A percentile compares a stretch with the other conserved stretches of the same genome.
Evolutionary conservation across 2,888 invertebrate species (phyloP).

Genomic region (Drosophila koepferae): DNA sequence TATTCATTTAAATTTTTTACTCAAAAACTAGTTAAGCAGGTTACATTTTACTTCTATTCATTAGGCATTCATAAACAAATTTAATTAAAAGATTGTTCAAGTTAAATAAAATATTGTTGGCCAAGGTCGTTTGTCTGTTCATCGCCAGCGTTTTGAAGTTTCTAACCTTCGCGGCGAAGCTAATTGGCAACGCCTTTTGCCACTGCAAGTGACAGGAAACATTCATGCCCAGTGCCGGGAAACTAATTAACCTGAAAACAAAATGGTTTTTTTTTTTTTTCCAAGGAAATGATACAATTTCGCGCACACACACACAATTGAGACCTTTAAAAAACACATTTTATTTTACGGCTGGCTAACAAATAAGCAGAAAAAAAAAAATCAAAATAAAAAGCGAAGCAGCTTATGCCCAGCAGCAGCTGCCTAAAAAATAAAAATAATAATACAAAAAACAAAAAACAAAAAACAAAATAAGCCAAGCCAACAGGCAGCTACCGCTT

Average conservation of each 20-base stretch:
- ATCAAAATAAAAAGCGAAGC: conserved; percentile 41
- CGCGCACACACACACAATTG: conserved; percentile 40
- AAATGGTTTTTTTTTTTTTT: conserved; percentile 62
- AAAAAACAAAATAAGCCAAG: conserved; percentile 23
- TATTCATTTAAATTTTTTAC: too few relatives aligned
- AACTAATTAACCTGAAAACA: conserved; percentile 75
- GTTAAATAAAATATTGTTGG: conserved; percentile 18
- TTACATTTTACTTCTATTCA: background rate
- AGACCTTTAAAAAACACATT: conserved; percentile 55
- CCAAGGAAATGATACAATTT: conserved; percentile 78
- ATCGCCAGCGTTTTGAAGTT: conserved; percentile 8
- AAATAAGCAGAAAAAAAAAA: conserved; percentile 27
- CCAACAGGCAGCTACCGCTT: conserved; percentile 51
- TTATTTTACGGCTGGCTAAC: conserved; percentile 61
- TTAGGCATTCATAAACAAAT: background rate
- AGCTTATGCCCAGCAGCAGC: conserved; percentile 48
- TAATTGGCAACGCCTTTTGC: conserved; percentile 77
- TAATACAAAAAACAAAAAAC: too few relatives aligned
- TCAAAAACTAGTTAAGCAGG: too few relatives aligned
- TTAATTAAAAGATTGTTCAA: conserved; percentile 24
- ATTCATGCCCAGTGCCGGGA: conserved; percentile 64
- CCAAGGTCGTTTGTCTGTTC: conserved; percentile 47
- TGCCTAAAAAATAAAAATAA: conserved; percentile 26
- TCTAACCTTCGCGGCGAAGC: conserved; percentile 44
- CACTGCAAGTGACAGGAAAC: conserved; percentile 78